phyloP scores from a whole-genome alignment of 2,888 invertebrate species.

The Lacanobia oleracea region DNA sequence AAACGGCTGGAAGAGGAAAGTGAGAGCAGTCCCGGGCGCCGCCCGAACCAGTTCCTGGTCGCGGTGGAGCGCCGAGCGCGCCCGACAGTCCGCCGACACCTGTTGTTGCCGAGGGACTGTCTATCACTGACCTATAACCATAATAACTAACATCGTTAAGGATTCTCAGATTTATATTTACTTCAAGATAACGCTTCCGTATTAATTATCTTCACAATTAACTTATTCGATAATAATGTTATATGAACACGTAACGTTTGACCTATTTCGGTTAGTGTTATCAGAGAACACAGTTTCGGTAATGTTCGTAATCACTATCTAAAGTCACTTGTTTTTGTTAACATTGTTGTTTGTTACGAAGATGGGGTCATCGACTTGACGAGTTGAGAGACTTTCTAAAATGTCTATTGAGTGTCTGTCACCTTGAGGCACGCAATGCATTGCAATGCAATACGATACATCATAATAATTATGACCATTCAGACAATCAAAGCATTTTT shows the following conservation, averaged over 20 bases:
- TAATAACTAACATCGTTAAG: constrained; percentile 80
- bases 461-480: constrained; percentile 46
- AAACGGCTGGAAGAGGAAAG: constrained; percentile 86
- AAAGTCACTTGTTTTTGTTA: constrained; percentile 27
- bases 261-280: constrained; percentile 52
- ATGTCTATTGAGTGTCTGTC: constrained; percentile 87
- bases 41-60: constrained; percentile 81
- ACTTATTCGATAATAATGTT: constrained; percentile 69
- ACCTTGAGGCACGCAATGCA: constrained; percentile 84
- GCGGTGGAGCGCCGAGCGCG: constrained; percentile 34
- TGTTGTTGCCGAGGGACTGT: constrained; percentile 69
- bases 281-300: constrained; percentile 28
- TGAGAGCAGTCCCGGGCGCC: constrained; percentile 84
- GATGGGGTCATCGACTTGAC: constrained; percentile 82
- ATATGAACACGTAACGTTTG: constrained; percentile 45
- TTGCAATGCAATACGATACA: constrained; percentile 51
- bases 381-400: constrained; percentile 88
- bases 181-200: constrained; percentile 62
- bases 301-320: constrained; percentile 16
- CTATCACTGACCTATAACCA: constrained; percentile 83
- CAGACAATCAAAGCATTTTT: constrained; percentile 30
- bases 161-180: constrained; percentile 66
- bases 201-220: constrained; percentile 73
- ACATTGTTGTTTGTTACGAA: constrained; percentile 60
- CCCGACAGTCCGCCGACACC: constrained; percentile 68